Base-by-base conservation (phyloP, 2,797 vertebrate species). In the Arremon brunneinucha region DNA sequence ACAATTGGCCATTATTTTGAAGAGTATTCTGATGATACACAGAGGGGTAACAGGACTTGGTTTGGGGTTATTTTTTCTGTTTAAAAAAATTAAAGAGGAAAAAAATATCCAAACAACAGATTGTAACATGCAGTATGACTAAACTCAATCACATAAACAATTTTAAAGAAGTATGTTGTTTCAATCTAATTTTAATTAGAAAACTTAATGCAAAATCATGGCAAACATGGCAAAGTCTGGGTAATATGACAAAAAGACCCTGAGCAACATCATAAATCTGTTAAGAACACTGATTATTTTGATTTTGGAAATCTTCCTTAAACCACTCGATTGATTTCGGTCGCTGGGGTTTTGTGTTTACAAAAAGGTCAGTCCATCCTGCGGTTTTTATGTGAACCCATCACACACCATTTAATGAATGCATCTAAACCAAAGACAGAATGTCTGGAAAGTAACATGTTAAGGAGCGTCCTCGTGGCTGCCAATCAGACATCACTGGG, bases 401-500 rank as follows among this genome's bases (percentile, higher is more conserved):
- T 27, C 60, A 82, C 71, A 92, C 91, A 87, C 82, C 87, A 89
- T n/a, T 56, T 50, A 94, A 94, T 65, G 81, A 93, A 83, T 87
- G 87, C 68, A 78, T 87, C 92, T 84, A 93, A 83, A 80, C 76
- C 76, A 46, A 75, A 71, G 15, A 92, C 50, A 67, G 74, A 82
- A 94, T 9, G 81, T 80, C 93, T 83, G 91, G 78, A 72, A 68
- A 80, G 83, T 32, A 85, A 96, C 84, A 50, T 6, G 41, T 78
- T 77, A 94, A 91, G 87, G 22, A 92, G 30, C 0, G 1, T 90
- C 91, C 89, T 94, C 41, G 64, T 50, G 35, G 68, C 56, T 34
- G 59, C 78, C 86, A 63, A n/a, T 99, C 98, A 99, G 97, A 99
- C 99, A 22, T 99, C 99, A 47, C 99, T 99, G 35, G 99, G 99